Evolutionary conservation across 1,140 invertebrate genomes (phyloP).

Genomic region (Tetragnatha versicolor): DNA sequence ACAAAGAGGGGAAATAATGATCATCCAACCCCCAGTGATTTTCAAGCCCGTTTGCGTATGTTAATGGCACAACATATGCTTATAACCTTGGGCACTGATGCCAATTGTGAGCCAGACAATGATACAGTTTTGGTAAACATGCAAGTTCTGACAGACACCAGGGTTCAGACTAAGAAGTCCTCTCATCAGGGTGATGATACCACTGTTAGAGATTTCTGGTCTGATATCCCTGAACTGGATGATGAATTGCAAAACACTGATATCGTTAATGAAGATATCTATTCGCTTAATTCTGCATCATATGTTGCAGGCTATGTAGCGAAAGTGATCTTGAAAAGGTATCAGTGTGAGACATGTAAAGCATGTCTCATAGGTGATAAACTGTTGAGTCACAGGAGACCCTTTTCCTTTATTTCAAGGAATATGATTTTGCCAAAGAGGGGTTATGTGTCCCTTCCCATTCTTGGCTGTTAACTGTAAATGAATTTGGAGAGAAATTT

Average conservation of each 20-base stretch:
- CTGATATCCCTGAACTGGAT: not conserved
- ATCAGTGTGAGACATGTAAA: not conserved
- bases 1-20: no score
- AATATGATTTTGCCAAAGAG: not conserved
- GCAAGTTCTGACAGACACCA: not conserved
- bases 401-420: not conserved
- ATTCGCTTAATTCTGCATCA: not conserved
- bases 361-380: no score
- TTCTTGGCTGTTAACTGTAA: not conserved
- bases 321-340: not conserved
- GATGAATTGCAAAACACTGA: not conserved
- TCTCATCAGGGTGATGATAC: not conserved
- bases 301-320: not conserved
- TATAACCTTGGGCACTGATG: not conserved
- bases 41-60: not conserved
- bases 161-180: no score
- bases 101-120: not conserved
- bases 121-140: not conserved
- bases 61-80: not conserved
- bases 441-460: not conserved
- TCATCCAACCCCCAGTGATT: no score
- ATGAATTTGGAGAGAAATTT: not conserved
- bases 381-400: not conserved
- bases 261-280: not conserved
- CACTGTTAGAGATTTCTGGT: not conserved